These are phyloP conservation scores for Amiota minor DNA, from an alignment of 2,888 invertebrate species.

Conservation along the genomic window DNA sequence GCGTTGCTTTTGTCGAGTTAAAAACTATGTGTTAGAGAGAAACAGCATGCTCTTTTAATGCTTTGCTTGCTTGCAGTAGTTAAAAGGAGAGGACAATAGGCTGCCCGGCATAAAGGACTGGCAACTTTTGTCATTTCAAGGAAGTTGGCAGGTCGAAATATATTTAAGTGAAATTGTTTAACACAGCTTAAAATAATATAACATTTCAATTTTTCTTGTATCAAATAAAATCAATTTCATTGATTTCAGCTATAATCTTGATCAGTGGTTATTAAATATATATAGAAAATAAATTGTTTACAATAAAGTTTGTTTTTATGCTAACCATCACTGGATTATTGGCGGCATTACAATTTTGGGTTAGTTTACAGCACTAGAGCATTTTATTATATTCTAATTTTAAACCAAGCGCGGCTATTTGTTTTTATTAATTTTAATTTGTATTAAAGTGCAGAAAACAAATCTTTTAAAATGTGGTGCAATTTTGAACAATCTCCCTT, in stretches of 20 bases:
- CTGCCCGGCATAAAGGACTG: background rate
- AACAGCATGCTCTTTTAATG: background rate
- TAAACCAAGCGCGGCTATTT: conserved; percentile 27
- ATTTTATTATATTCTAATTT: background rate
- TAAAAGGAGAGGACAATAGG: background rate
- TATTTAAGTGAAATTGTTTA: too few species aligned
- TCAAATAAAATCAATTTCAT: too few species aligned
- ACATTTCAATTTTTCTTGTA: too few species aligned
- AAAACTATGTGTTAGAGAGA: conserved; percentile 1
- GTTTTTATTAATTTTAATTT: conserved; percentile 25
- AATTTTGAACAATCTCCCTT: conserved; percentile 65
- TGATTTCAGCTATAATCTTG: too few species aligned
- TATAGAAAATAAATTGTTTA: too few species aligned
- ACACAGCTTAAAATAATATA: too few species aligned
- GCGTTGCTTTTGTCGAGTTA: conserved; percentile 18
- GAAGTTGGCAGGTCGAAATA: too few species aligned
- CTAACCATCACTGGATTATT: too few species aligned
- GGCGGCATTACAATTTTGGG: too few species aligned
- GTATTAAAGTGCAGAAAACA: conserved; percentile 32
- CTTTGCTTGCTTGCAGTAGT: background rate
- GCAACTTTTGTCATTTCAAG: background rate
- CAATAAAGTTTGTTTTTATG: too few species aligned
- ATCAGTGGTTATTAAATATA: too few species aligned
- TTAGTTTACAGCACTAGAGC: too few species aligned
- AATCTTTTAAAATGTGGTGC: conserved; percentile 67